phyloP scores from a whole-genome alignment of 2,888 invertebrate genomes.

The Seira musarum region DNA sequence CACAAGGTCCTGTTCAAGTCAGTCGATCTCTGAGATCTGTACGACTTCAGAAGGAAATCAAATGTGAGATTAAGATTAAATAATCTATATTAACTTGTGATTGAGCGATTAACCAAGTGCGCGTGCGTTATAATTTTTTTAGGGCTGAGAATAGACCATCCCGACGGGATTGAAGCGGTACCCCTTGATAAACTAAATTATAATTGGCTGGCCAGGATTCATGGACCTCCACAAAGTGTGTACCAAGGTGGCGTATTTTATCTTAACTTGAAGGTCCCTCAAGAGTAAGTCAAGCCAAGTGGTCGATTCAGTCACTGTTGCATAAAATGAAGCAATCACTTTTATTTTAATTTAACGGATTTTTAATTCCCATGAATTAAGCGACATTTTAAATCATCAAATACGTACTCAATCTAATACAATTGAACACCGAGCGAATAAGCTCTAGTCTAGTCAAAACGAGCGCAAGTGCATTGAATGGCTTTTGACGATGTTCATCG shows the following conservation, averaged over 20 bases:
- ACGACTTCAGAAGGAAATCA: conserved; percentile 67
- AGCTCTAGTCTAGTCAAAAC: too few species aligned
- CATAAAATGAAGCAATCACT: too few species aligned
- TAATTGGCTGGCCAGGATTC: conserved; percentile 95
- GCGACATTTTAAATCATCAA: too few species aligned
- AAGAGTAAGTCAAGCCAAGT: conserved; percentile 79
- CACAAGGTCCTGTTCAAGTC: conserved; percentile 26
- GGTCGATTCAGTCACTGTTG: too few species aligned
- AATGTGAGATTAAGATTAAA: conserved; percentile 60
- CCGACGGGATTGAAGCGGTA: conserved; percentile 87
- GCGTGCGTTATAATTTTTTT: neutral
- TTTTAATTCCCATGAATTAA: too few species aligned
- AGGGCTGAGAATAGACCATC: conserved; percentile 83
- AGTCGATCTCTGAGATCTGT: conserved; percentile 62
- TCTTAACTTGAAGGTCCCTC: conserved; percentile 90
- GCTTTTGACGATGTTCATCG: too few species aligned
- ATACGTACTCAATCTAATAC: too few species aligned
- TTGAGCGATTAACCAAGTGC: neutral
- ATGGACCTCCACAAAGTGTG: conserved; percentile 92
- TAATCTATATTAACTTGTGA: neutral
- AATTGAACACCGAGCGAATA: too few species aligned
- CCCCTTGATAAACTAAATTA: conserved; percentile 86
- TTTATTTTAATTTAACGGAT: too few species aligned
- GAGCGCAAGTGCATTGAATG: too few species aligned
- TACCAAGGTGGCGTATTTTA: conserved; percentile 96